Evolutionary conservation across 2,113 vertebrate species (phyloP).

Genomic region (Climacteris rufus): DNA sequence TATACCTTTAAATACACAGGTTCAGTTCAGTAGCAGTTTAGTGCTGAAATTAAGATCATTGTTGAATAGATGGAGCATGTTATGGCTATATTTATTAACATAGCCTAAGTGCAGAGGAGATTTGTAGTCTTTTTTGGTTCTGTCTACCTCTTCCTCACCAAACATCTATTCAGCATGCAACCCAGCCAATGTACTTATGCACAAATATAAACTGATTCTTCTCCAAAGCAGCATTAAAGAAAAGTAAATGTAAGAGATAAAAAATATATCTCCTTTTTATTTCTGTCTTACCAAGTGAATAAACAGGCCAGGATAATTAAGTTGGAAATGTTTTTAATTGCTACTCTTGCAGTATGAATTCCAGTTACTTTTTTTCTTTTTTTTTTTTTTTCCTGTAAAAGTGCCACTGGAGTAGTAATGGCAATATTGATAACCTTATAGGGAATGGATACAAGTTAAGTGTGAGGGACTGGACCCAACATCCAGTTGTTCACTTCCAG

Average conservation of each 20-base stretch:
- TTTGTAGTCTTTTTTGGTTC: neutral
- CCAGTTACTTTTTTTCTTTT: neutral
- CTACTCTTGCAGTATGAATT: neutral
- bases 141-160: neutral
- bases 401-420: neutral
- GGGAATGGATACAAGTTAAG: neutral
- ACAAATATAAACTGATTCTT: neutral
- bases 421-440: neutral
- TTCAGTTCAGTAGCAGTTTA: neutral
- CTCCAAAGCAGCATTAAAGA: neutral
- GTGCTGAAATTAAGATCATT: neutral
- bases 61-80: neutral
- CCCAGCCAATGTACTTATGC: neutral
- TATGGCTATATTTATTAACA: constrained; percentile 3
- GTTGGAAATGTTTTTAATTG: neutral
- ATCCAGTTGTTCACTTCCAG: neutral
- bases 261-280: neutral
- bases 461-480: neutral
- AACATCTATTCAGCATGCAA: neutral
- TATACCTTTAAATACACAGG: neutral
- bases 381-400: neutral
- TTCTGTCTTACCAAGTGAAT: neutral
- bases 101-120: neutral
- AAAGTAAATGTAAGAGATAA: neutral
- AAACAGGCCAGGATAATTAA: neutral